Base-by-base conservation (phyloP, 2,888 invertebrate genomes). In the Calameuta idolon region DNA sequence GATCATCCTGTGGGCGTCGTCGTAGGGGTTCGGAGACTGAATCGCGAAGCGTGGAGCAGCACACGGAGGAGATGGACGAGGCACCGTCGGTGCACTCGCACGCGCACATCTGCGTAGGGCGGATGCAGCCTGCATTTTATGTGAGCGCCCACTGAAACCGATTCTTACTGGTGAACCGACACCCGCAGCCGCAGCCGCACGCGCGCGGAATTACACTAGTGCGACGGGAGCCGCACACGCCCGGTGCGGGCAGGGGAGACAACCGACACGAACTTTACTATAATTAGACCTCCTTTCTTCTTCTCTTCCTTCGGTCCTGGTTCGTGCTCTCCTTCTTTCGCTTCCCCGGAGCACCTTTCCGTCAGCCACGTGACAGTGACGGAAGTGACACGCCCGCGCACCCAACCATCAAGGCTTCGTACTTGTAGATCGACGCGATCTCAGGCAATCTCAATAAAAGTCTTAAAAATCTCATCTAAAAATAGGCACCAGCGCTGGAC, bases 111-210 rank as follows among this genome's bases (percentile, higher is more conserved):
- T 90, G 90, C 90, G 88, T 83, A 82, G 83, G 88, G 86, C 90
- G 90, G 90, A 90, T 90, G 90, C 90, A 90, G 89, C 84, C 90
- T 90, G 90, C 90, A 89, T 88, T 90, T 90, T 90, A 90, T 87
- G 90, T 87, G 90, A 85, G 85, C 89, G 89, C 83, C 89, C 88
- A 87, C 88, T 89, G 88, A 88, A 88, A 87, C 87, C 86, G 84
- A 89, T 88, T 89, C 87, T 86, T 81, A 85, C 87, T 86, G 83
- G 83, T 86, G 85, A 86, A 86, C 88, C 85, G 87, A 87, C 87
- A 87, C 88, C 34, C 74, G 34, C 74, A 12, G 73, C 34, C 74
- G 23, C 74, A 15, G 12, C 33, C 33, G 23, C 74, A 23, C 76
- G 74, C 76, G 74, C 77, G 75, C 71, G 76, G 40, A 40, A 15